Evolutionary conservation across 2,797 vertebrate genomes (phyloP), one percentile per base, ranked within the genome.

Genomic region (Coregonus ussuriensis): DNA sequence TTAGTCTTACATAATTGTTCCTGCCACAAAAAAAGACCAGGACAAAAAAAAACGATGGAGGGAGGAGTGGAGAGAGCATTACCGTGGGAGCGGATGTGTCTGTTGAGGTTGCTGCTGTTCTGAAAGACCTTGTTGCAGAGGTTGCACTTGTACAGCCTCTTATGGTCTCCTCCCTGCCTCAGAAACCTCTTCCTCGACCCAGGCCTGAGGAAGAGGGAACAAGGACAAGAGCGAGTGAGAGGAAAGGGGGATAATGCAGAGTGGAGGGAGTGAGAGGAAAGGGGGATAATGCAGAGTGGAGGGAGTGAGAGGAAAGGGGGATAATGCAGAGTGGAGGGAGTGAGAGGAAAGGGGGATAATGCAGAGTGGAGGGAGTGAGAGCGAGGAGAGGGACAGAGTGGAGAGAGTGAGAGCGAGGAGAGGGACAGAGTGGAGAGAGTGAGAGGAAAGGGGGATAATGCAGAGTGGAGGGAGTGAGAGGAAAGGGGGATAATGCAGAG

Each of bases 81-180:
- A 99, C 98, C 97, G 0, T 99, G 98, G 1, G 98, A 99, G 37
- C 98, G 96, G 90, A 99, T 93, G 87, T 99, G 98, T 74, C 98
- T 90, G 94, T 98, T 99, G 82, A 99, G 96, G 91, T 99, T 99
- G 94, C 98, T 99, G 96, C 98, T 98, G 95, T 99, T 99, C 93
- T 98, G 97, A 93, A 99, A 99, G 91, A 97, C 89, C 91, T 99
- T 99, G 87, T 90, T 97, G 92, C 98, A 99, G 85, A 96, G 94
- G 73, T 94, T 92, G 88, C 98, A 99, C 88, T 97, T 96, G 91
- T 98, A 97, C 4, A 97, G 94, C 29, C 96, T 93, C 88, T 97
- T 96, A 92, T 97, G 97, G 88, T 99, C 98, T 71, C 96, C 94
- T 25, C 94, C 88, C 87, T 96, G 95, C 25, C 94, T 91, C 66